Evolutionary conservation across 2,888 invertebrate genomes (phyloP), one percentile per base, ranked within the genome.

Genomic region (Rhagophthalmus giganteus): DNA sequence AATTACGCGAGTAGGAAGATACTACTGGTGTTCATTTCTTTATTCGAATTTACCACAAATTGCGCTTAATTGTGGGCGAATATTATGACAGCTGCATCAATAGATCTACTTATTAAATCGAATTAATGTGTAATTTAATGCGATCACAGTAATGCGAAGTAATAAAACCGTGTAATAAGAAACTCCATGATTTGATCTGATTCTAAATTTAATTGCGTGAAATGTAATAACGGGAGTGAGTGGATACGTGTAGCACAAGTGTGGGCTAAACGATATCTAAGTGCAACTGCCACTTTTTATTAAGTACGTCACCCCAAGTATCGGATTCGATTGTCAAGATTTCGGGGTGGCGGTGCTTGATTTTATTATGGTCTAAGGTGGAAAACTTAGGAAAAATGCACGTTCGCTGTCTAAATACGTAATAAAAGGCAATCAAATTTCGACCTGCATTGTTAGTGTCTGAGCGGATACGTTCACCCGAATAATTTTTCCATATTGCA

Each of bases 201-300:
- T 40, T 48, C 33, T 58, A 69, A 68, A 70, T 68, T 67, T 65
- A 69, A 70, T 70, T 67, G 69, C 61, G 67, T 66, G 64, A 67
- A 70, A 63, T 62, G 65, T 64, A 65, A 69, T 69, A 64, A 68
- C 56, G 49, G 55, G 60, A 63, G 56, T 57, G 63, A 61, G 51
- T 55, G 55, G 48, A 54, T 57, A 35, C 59, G 64, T 63, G 59
- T 55, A 62, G 58, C 60, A 64, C 66, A 66, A 66, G 71, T 67
- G 67, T 66, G 63, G 59, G 59, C 61, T 66, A 67, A 70, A 64
- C 64, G 62, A 62, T 62, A 61, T 60, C 57, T 59, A 62, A 60
- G 66, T 63, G 63, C 69, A 70, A 69, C 69, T 70, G 70, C 65
- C 68, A 69, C 65, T 69, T 72, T 71, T 72, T 72, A 71, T 70